Base-by-base conservation (phyloP, 2,888 invertebrate species). In the Chymomyza fuscimana region DNA sequence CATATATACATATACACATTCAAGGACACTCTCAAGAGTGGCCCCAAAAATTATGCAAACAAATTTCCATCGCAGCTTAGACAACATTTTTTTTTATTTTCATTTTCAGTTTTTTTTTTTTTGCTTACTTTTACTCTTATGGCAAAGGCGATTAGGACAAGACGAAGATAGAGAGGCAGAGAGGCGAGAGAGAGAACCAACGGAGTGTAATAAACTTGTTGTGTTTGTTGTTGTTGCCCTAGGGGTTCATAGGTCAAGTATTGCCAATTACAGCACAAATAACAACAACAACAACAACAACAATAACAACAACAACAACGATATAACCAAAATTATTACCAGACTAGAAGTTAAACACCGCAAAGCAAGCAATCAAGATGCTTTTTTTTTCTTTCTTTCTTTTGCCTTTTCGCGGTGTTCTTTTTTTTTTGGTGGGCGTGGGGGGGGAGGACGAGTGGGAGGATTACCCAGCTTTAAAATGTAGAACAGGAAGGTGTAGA, bases 141-240 rank as follows among this genome's bases (percentile, higher is more conserved):
- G 36, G 67, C 67, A 73, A 65, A 70, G 67, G 72, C 76, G 76
- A 72, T 76, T 76, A 76, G 66, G 65, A 52, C 19, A 46, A 65
- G 46, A 61, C 19, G 9, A 4, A 32, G 32, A 32, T 0, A 7
- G 32, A 32, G 32, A 7, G 7, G 25, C 25, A 32, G 32, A 5
- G 32, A 1, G 25, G 4, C 3, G 32, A 32, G 7, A 32, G 5
- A 32, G 32, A 32, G 7, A 32, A 7, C 32, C 32, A 32, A 63
- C 25, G 69, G 66, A 69, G 73, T 70, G 46, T 25, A 67, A 56
- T 65, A 72, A 76, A 56, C 69, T 76, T 63, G 25, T 25, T 25
- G 25, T 60, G 59, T 69, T 64, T 67, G 67, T 51, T 67, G 73
- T 73, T 70, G 59, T 15, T 32, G 32, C 32, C 32, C 32, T 32